phyloP scores from a whole-genome alignment of 2,113 vertebrate genomes.

The Philantomba maxwellii region DNA sequence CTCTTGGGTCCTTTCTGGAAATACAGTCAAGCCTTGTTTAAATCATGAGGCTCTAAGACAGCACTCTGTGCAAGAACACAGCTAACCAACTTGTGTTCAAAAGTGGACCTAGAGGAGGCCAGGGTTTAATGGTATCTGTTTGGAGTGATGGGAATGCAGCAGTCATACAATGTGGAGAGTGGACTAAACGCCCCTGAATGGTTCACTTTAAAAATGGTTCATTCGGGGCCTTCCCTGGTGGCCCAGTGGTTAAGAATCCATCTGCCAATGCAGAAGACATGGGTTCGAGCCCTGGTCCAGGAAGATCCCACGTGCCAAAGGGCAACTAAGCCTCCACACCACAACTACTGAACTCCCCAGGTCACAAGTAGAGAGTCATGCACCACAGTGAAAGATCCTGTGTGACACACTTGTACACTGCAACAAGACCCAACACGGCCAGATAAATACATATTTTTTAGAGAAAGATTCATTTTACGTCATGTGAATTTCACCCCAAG shows the following conservation, averaged over 20 bases:
- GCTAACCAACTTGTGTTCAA: background rate
- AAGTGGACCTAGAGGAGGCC: background rate
- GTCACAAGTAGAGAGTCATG: background rate
- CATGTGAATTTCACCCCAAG: background rate
- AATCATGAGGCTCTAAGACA: background rate
- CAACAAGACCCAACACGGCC: background rate
- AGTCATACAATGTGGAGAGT: accelerated
- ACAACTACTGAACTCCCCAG: background rate
- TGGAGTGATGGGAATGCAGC: background rate
- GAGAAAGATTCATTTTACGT: background rate
- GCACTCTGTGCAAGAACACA: background rate
- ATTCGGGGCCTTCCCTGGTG: background rate
- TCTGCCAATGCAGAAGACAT: background rate
- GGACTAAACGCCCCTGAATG: background rate
- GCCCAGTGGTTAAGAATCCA: background rate
- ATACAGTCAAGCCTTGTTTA: background rate
- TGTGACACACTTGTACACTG: background rate
- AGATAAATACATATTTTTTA: background rate
- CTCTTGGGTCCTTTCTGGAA: background rate
- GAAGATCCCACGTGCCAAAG: background rate
- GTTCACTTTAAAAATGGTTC: background rate
- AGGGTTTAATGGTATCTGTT: background rate
- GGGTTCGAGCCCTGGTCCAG: background rate
- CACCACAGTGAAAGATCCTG: background rate
- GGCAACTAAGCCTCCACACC: background rate